phyloP scores from a whole-genome alignment of 2,888 invertebrate species.

The Thereva nobilitata region DNA sequence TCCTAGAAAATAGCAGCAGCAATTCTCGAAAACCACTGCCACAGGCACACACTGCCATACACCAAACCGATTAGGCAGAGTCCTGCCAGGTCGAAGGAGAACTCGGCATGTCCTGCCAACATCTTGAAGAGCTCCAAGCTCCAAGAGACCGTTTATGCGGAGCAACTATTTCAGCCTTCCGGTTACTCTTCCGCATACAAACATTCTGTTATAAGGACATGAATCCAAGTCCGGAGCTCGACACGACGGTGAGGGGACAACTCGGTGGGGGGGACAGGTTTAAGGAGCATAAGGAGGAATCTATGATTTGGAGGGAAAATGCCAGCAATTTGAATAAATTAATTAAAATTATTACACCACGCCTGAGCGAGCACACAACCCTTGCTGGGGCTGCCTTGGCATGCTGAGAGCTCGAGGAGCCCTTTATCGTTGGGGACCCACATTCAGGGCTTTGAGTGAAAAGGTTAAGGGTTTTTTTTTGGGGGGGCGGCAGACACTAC shows the following conservation, averaged over 20 bases:
- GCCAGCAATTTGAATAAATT: conserved; percentile 38
- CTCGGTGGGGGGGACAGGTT: neutral
- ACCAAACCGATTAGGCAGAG: too few relatives aligned
- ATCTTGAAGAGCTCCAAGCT: conserved; percentile 3
- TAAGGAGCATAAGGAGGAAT: conserved; percentile 21
- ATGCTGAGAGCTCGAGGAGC: neutral
- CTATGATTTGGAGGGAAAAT: conserved; percentile 32
- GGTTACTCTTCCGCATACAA: neutral
- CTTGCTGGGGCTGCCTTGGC: too few relatives aligned
- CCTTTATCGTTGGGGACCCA: neutral
- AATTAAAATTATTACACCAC: conserved; percentile 39
- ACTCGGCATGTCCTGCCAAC: neutral
- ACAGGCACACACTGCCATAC: too few relatives aligned
- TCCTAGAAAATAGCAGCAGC: neutral
- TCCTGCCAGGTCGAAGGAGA: neutral
- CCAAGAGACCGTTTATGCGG: neutral
- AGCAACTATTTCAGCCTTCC: too few relatives aligned
- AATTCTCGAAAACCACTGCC: too few relatives aligned
- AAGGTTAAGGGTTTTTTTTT: neutral
- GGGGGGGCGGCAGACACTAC: too few relatives aligned
- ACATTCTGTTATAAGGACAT: neutral
- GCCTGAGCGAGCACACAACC: too few relatives aligned
- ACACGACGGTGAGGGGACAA: neutral
- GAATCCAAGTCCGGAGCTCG: neutral
- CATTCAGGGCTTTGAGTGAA: conserved; percentile 2